Evolutionary conservation across 2,797 vertebrate species (phyloP).

Genomic region (Sebastes umbrosus): DNA sequence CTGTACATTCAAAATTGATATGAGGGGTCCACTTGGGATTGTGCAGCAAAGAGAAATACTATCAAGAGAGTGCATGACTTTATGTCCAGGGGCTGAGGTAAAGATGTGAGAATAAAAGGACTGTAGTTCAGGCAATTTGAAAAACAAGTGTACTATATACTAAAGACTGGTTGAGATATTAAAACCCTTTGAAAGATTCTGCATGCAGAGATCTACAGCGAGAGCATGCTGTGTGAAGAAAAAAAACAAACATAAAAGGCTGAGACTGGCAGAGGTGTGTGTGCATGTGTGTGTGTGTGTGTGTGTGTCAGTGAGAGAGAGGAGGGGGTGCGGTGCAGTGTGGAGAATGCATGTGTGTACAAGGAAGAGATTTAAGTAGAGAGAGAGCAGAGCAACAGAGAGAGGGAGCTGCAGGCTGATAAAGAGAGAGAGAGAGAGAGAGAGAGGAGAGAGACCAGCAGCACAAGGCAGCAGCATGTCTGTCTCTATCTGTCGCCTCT

Average conservation of each 20-base stretch:
- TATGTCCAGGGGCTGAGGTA: not conserved
- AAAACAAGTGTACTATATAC: not conserved
- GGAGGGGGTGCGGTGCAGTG: slow-evolving; percentile 18
- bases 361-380: slow-evolving; percentile 50
- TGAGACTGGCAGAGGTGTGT: slow-evolving; percentile 17
- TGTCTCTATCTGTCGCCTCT: slow-evolving; percentile 48
- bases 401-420: slow-evolving; percentile 41
- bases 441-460: slow-evolving; percentile 49
- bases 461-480: slow-evolving; percentile 43
- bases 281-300: not conserved
- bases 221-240: not conserved
- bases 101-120: not conserved
- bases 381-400: slow-evolving; percentile 40
- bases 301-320: not conserved
- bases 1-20: slow-evolving; percentile 2
- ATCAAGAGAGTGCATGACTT: not conserved
- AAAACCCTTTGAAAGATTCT: not conserved
- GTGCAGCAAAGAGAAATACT: not conserved
- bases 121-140: not conserved
- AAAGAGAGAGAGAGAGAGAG: not conserved
- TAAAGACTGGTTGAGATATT: not conserved
- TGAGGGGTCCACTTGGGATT: not conserved
- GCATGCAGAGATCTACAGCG: not conserved
- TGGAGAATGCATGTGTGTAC: slow-evolving; percentile 48
- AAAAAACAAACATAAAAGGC: slow-evolving; percentile 11